A percentile compares a stretch with the other conserved stretches of the same genome.
Conservation (phyloP, 2,888 invertebrate genomes). For the Drosophila mercatorum region DNA sequence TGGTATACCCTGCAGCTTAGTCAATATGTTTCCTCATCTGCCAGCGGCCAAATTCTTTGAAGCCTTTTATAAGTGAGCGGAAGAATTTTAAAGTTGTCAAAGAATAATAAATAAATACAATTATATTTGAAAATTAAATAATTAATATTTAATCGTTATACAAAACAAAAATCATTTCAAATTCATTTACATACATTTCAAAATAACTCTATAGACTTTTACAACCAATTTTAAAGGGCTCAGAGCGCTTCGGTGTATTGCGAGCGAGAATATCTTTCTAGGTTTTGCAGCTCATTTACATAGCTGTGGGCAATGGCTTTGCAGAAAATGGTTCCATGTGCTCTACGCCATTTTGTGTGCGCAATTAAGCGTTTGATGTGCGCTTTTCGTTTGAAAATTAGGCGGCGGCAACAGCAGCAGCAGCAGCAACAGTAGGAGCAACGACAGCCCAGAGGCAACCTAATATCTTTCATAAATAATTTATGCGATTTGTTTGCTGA, state of each 20-base stretch:
- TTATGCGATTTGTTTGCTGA: conserved; percentile 57
- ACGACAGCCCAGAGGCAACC: conserved; percentile 32
- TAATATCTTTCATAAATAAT: conserved; percentile 56
- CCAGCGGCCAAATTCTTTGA: not conserved
- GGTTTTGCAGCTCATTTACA: conserved; percentile 20
- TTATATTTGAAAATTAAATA: no score
- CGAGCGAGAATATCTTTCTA: not conserved
- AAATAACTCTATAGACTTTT: not conserved
- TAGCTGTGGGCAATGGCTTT: conserved; percentile 37
- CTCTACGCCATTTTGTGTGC: conserved; percentile 56
- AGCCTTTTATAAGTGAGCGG: no score
- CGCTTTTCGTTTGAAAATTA: conserved; percentile 57
- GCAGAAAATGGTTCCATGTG: conserved; percentile 47
- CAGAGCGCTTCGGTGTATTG: conserved; percentile 27
- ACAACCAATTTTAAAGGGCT: conserved; percentile 6
- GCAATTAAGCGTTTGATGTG: conserved; percentile 65
- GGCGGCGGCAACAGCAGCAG: conserved; percentile 2
- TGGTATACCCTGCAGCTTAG: conserved; percentile 23
- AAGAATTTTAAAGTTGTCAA: no score
- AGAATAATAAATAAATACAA: no score
- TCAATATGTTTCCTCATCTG: not conserved
- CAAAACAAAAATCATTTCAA: no score
- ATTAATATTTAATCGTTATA: no score
- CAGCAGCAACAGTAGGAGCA: not conserved
- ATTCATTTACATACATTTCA: not conserved